Conservation (phyloP, 2,888 invertebrate species). For the Mythimna loreyi region DNA sequence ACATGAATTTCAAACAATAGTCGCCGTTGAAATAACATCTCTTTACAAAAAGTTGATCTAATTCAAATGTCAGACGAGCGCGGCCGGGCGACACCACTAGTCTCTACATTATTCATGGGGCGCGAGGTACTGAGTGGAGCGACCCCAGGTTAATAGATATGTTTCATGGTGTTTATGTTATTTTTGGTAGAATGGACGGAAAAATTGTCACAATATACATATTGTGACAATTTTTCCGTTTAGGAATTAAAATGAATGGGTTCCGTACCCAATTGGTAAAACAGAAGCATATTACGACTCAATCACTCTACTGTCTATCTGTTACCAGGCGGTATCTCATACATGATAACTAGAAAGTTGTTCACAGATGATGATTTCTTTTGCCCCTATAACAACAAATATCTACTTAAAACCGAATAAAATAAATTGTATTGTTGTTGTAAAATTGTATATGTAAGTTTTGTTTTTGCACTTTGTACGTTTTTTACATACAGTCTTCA, state of each 20-base stretch:
- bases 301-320: too few relatives aligned
- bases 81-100: conserved; percentile 45
- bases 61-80: conserved; percentile 68
- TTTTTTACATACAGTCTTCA: not conserved
- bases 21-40: conserved; percentile 50
- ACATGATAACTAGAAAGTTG: not conserved
- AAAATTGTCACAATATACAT: not conserved
- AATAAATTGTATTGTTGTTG: too few relatives aligned
- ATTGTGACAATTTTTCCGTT: too few relatives aligned
- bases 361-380: too few relatives aligned
- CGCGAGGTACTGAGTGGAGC: conserved; percentile 76
- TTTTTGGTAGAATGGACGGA: not conserved
- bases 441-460: too few relatives aligned
- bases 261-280: not conserved
- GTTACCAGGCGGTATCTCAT: too few relatives aligned
- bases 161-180: conserved; percentile 69
- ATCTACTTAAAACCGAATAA: too few relatives aligned
- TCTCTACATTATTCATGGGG: conserved; percentile 79
- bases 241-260: not conserved
- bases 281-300: too few relatives aligned
- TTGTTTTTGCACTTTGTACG: too few relatives aligned
- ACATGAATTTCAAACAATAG: conserved; percentile 52
- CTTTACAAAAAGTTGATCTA: conserved; percentile 52
- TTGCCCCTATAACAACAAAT: too few relatives aligned
- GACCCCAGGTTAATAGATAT: conserved; percentile 85